Base-by-base conservation (phyloP, 1,140 invertebrate genomes). In the Bombus terrestris region DNA sequence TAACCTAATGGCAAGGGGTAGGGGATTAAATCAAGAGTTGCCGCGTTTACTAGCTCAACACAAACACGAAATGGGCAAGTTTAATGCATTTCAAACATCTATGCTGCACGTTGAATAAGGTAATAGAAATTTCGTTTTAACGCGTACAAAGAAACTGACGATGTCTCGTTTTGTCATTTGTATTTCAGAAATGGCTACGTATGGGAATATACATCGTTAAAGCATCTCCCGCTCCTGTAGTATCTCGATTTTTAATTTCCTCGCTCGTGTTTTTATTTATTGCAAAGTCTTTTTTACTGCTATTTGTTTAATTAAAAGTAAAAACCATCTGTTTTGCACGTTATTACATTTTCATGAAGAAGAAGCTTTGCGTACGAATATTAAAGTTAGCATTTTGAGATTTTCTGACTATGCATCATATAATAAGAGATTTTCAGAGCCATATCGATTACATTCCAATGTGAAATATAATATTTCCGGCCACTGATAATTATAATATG, bases 51-150 rank as follows among this genome's bases (percentile, higher is more conserved):
- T 12, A 10, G 25, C 22, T 28, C 64, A 80, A 80, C 41, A 15
- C 32, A 80, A 80, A 69, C 32, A 37, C 15, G 77, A 25, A 79
- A 47, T 25, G 39, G 32, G 37, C 28, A 57, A 73, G 68, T 81
- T 73, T 10, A 69, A 81, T 73, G 37, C 37, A 59, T 43, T 81
- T 59, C 47, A 32, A 73, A 81, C 37, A 74, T 41, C n/a, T n/a
- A 73, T 43, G 62, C 25, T 22, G 47, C 28, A 32, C 41, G 39
- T 43, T 62, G 28, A 35, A 62, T 41, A 73, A 41, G 32, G 35
- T 39, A 71, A 28, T n/a, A 32, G 28, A 69, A 80, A 80, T 35
- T 80, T 79, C 6, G 53, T 59, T 81, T 62, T n/a, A 73, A 39
- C 8, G 5, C 8, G 39, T 12, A 13, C 18, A 8, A 3, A 32